Conservation (phyloP, 2,888 invertebrate species). For the Macrosiphum euphorbiae region DNA sequence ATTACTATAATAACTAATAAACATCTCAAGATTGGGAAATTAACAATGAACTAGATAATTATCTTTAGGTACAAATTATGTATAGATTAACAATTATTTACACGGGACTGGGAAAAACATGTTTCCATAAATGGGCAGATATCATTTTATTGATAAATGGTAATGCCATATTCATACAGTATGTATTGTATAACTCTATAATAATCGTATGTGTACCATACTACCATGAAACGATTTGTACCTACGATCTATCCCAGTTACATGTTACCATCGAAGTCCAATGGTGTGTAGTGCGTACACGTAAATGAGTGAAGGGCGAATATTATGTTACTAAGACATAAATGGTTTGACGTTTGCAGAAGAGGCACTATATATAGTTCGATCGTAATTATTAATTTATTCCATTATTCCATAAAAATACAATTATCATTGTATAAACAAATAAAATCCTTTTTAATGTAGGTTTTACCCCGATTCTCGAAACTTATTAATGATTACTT, state of each 20-base stretch:
- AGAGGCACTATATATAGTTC: conserved; percentile 15
- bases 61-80: conserved; percentile 22
- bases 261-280: conserved; percentile 10
- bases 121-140: conserved; percentile 46
- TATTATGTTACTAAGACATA: neutral
- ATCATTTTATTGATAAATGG: conserved; percentile 55
- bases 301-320: conserved; percentile 33
- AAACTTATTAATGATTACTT: neutral
- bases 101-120: conserved; percentile 27
- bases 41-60: conserved; percentile 18
- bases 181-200: conserved; percentile 36
- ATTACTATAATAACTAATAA: neutral
- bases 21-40: conserved; percentile 21
- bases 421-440: neutral
- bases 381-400: neutral
- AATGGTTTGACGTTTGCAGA: neutral
- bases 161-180: conserved; percentile 32
- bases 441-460: neutral
- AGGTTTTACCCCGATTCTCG: neutral
- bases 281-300: neutral
- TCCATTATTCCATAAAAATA: neutral
- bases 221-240: conserved; percentile 51
- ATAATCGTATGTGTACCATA: conserved; percentile 10
- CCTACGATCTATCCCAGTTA: conserved; percentile 34
- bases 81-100: conserved; percentile 38